Evolutionary conservation across 2,797 vertebrate genomes (phyloP).

Genomic region (Galago senegalensis): DNA sequence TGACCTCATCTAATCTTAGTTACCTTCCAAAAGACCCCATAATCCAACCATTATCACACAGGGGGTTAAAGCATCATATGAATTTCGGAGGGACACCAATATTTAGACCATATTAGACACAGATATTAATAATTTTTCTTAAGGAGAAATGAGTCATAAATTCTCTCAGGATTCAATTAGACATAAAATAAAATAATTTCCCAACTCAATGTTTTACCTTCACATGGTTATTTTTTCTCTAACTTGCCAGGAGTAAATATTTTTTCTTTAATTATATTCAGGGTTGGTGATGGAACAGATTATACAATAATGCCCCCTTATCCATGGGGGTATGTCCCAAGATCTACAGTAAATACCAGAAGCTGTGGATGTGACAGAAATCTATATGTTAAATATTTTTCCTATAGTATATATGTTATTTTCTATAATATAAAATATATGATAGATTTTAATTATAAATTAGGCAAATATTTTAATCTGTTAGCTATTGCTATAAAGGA

Average conservation of each 20-base stretch:
- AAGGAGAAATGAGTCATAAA: not conserved
- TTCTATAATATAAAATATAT: not conserved
- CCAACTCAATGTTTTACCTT: not conserved
- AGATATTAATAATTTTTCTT: not conserved
- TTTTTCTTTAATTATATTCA: not conserved
- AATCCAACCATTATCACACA: not conserved
- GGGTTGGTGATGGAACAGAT: not conserved
- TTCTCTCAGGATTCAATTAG: not conserved
- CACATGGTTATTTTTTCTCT: not conserved
- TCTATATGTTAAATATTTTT: not conserved
- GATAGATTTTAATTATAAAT: not conserved
- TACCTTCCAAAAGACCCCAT: not conserved
- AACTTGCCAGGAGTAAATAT: not conserved
- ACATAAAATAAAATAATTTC: not conserved
- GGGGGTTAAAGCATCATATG: not conserved
- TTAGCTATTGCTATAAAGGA: too few species aligned
- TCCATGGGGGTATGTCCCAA: not conserved
- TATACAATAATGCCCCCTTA: not conserved
- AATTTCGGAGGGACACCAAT: not conserved
- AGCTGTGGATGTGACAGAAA: not conserved
- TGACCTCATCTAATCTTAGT: not conserved
- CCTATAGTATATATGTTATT: not conserved
- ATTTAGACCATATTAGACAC: not conserved
- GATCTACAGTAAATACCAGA: not conserved
- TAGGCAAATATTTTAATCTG: not conserved